Conservation (phyloP, 2,888 invertebrate species). For the Onchidella celtica region DNA sequence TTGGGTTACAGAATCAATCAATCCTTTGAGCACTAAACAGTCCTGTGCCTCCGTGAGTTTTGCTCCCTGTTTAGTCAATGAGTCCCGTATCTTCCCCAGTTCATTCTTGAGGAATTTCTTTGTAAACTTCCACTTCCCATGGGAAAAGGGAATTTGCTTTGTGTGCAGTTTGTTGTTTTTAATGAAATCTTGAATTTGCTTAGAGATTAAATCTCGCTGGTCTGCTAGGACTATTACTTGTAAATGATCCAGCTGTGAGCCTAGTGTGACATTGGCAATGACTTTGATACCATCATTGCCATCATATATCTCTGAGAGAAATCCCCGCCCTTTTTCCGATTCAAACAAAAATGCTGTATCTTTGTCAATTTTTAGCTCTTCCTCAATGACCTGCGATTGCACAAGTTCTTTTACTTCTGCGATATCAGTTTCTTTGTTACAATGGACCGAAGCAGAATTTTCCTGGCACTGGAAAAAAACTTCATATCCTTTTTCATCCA, state of each 20-base stretch:
- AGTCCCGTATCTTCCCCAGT: conserved; percentile 3
- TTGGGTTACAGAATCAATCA: conserved; percentile 14
- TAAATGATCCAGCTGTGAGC: neutral
- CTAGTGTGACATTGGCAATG: neutral
- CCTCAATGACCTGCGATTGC: conserved; percentile 5
- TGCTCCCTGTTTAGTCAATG: neutral
- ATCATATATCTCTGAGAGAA: conserved; percentile 16
- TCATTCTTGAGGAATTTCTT: conserved; percentile 7
- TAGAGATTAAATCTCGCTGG: neutral
- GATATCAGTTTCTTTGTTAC: neutral
- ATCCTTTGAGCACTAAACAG: neutral
- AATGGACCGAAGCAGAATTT: neutral
- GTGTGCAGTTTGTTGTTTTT: conserved; percentile 6
- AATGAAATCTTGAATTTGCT: neutral
- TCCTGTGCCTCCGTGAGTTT: neutral
- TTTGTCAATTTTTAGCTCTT: neutral
- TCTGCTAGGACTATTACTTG: conserved; percentile 1
- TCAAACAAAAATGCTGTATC: neutral
- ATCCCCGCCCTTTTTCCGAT: conserved; percentile 24
- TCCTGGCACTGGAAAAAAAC: neutral
- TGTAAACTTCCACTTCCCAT: conserved; percentile 25
- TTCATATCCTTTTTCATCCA: neutral
- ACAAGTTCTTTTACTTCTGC: neutral
- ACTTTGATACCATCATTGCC: conserved; percentile 22
- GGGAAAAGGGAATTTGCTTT: conserved; percentile 9